Evolutionary conservation across 1,140 invertebrate genomes (phyloP), one percentile per base, ranked within the genome.

Genomic region (Euura saliciscinereae): DNA sequence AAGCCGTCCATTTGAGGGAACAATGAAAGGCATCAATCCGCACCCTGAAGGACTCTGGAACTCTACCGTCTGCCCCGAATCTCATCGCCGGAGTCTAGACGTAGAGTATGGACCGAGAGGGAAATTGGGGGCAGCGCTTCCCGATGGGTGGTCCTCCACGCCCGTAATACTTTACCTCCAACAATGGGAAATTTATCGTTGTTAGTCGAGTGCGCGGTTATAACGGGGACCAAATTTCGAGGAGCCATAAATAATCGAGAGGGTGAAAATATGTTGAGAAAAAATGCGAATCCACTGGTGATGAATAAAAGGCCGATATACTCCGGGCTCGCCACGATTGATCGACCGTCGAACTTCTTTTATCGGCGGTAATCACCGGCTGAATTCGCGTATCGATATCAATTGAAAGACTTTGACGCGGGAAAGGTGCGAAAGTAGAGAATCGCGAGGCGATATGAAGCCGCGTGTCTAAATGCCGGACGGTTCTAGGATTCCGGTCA

Each of bases 1-100:
- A 77, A 79, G 79, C 51, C 76, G 67, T 71, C 73, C 74, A 77
- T 80, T 74, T 76, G 66, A 69, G 73, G 76, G 77, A 83, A 80
- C 80, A 82, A 82, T 82, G 79, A 82, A 81, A 82, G 78, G 76
- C 80, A 81, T 83, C 79, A 79, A 83, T 82, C 78, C 76, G 72
- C 70, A 68, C 66, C 65, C 65, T 75, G 77, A 81, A 81, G 72
- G 68, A 78, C 76, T 74, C 68, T 68, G 65, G 73, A 76, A 73
- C 74, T 75, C 72, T 28, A 28, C 72, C 44, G 45, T 44, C 70
- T 43, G 59, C 44, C 6, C 44, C 44, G 66, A 64, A 45, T 43
- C 5, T 28, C 43, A 28, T 28, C 28, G 28, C 28, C 0, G 28
- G 28, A 28, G 28, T 28, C 28, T 28, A 28, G 28, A 28, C 28